Evolutionary conservation across 2,113 vertebrate genomes (phyloP).

Genomic region (Peromyscus californicus): DNA sequence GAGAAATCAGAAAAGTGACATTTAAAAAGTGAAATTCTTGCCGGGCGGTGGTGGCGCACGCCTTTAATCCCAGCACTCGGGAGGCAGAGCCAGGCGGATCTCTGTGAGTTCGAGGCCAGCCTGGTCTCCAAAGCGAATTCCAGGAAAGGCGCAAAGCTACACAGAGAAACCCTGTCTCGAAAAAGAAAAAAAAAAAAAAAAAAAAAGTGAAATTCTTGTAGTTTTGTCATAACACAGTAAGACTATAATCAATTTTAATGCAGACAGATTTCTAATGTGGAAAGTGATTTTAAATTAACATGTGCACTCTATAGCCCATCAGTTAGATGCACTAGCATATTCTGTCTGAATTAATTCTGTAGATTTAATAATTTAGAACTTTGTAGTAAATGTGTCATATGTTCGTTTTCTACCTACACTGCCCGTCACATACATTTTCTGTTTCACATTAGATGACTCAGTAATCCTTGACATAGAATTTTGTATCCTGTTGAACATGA

Average conservation of each 20-base stretch:
- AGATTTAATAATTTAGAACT: slow-evolving; percentile 61
- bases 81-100: no score
- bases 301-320: slow-evolving; percentile 52
- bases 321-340: slow-evolving; percentile 84
- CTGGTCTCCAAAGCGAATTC: no score
- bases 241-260: slow-evolving; percentile 63
- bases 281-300: slow-evolving; percentile 43
- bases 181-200: no score
- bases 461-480: slow-evolving; percentile 53
- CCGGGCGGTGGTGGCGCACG: no score
- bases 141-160: no score
- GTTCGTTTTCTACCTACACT: slow-evolving; percentile 49
- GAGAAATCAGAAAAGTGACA: slow-evolving; percentile 50
- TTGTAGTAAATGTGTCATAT: slow-evolving; percentile 32
- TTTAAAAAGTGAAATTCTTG: slow-evolving; percentile 30
- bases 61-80: no score
- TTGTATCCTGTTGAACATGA: slow-evolving; percentile 42
- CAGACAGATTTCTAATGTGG: slow-evolving; percentile 39
- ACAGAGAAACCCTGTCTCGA: no score
- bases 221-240: slow-evolving; percentile 48
- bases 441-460: slow-evolving; percentile 14
- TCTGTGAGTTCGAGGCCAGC: no score
- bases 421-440: slow-evolving; percentile 35
- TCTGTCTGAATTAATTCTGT: slow-evolving; percentile 64
- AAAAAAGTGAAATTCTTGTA: slow-evolving; percentile 38